These are phyloP conservation scores for Exephanes ischioxanthus DNA, from an alignment of 2,888 invertebrate species.

Conservation along the genomic window DNA sequence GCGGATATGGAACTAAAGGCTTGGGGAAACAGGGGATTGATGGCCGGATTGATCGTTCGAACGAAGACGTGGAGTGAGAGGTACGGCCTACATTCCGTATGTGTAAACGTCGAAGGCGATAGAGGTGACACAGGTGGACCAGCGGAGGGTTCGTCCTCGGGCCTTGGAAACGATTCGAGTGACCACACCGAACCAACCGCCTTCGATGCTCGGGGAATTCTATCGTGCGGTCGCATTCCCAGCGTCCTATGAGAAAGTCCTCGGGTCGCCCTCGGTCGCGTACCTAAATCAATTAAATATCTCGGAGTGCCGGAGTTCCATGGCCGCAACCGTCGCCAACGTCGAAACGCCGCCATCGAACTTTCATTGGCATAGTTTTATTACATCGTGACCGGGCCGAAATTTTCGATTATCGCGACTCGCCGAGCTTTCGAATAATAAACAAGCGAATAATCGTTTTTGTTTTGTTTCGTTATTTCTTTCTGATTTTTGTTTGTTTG, in stretches of 20 bases:
- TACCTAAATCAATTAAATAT: conserved; percentile 81
- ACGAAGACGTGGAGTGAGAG: conserved; percentile 39
- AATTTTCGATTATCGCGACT: conserved; percentile 23
- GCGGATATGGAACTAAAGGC: conserved; percentile 6
- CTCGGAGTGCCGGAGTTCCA: conserved; percentile 70
- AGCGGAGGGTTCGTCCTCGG: conserved; percentile 37
- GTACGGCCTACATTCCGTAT: conserved; percentile 61
- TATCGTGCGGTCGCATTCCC: conserved; percentile 77
- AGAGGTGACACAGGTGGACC: conserved; percentile 61
- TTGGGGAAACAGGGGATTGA: conserved; percentile 29
- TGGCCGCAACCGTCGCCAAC: conserved; percentile 15
- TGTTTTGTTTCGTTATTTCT: neutral
- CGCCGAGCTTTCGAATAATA: neutral
- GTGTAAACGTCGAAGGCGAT: conserved; percentile 56
- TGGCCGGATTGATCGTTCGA: conserved; percentile 62
- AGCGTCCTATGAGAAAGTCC: conserved; percentile 74
- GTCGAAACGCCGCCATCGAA: conserved; percentile 31
- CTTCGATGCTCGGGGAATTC: conserved; percentile 76
- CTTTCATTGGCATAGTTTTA: conserved; percentile 71
- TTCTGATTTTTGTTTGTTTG: neutral
- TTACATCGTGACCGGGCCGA: conserved; percentile 5
- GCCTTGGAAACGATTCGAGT: conserved; percentile 74
- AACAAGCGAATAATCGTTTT: neutral
- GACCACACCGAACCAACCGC: conserved; percentile 72
- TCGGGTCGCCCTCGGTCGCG: conserved; percentile 63